Evolutionary conservation across 2,113 vertebrate genomes (phyloP), one percentile per base, ranked within the genome.

Genomic region (Lophochroa leadbeateri): DNA sequence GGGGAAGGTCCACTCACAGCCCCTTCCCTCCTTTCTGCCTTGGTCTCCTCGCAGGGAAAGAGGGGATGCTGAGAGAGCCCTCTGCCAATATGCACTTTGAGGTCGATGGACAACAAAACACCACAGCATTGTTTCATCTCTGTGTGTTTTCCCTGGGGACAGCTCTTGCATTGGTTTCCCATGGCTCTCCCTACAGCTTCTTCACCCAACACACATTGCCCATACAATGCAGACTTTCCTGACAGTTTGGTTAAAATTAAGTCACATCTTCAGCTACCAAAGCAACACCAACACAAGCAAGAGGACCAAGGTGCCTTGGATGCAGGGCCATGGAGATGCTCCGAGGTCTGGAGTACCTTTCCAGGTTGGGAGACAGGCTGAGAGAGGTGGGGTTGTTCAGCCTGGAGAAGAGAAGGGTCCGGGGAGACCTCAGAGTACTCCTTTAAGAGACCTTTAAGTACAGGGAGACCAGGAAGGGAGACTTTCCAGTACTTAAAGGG

Each of bases 381-480:
- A 3, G 14, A 53, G 18, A 82, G 41, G 4, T 25, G 25, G 15
- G 6, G 11, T 9, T 33, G 9, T 7, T 57, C 47, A 33, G 67
- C 13, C 11, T 44, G 17, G 3, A 49, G 21, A 44, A 72, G 44
- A 31, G 46, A 70, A 83, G 23, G 31, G 11, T 53, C 6, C 0
- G 0, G 13, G 25, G 13, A 49, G 8, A 70, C 3, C 55, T 53
- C 17, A 20, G 11, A 20, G 13, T 2, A 2, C 46, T n/a, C 17
- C 17, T 76, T 16, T 55, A 55, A 55, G 17, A 12, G 53, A 19
- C 17, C 53, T 55, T 31, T 55, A 55, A 31, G 53, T 55, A 31
- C 53, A 31, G 53, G 17, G 11, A 19, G 52, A 31, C 28, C 37
- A 37, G 37, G 37, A 37, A 37, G 37, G 37, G 37, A 37, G 37